phyloP scores from a whole-genome alignment of 2,888 invertebrate genomes.

The Drosophila mimica region DNA sequence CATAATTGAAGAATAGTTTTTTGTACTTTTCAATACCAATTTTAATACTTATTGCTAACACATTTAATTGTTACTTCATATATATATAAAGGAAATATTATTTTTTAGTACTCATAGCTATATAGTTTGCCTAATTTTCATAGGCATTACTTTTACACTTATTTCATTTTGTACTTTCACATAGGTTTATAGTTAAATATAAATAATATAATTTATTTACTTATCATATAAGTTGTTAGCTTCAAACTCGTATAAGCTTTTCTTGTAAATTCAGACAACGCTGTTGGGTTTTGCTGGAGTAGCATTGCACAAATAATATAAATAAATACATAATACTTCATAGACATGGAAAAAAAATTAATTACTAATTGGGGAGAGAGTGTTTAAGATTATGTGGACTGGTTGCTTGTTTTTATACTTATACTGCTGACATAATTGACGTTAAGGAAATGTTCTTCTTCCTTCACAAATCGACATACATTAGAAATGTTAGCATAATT shows the following conservation, averaged over 20 bases:
- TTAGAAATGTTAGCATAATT: constrained; percentile 84
- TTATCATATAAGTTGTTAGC: constrained; percentile 38
- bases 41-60: neutral
- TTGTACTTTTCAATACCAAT: neutral
- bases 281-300: constrained; percentile 31
- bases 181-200: constrained; percentile 24
- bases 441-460: constrained; percentile 27
- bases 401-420: constrained; percentile 27
- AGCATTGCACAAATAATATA: constrained; percentile 60
- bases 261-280: constrained; percentile 11
- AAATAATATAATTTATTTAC: constrained; percentile 32
- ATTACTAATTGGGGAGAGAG: neutral
- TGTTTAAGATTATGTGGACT: constrained; percentile 15
- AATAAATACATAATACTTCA: constrained; percentile 20
- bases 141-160: constrained; percentile 21
- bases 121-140: constrained; percentile 6
- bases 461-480: constrained; percentile 76
- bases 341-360: constrained; percentile 19
- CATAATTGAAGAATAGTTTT: constrained; percentile 1
- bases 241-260: constrained; percentile 32
- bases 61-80: neutral
- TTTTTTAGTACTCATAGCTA: constrained; percentile 12
- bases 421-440: constrained; percentile 53
- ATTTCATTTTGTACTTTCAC: constrained; percentile 51
- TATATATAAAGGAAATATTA: constrained; percentile 14